Base-by-base conservation (phyloP, 1,140 invertebrate genomes). In the Bathynomus jamesi region DNA sequence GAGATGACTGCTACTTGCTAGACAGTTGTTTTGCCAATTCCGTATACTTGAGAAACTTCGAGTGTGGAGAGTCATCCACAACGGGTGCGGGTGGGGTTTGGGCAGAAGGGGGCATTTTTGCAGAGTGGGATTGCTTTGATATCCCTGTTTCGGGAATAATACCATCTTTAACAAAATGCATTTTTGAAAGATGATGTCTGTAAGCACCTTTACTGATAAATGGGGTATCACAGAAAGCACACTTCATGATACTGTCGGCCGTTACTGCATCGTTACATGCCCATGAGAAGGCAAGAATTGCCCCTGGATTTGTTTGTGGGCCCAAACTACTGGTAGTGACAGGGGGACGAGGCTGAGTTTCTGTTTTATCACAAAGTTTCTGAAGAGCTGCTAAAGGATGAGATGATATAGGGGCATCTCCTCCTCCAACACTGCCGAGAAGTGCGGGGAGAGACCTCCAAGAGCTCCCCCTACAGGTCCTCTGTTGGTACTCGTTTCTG, bases 181-280 rank as follows among this genome's bases (percentile, higher is more conserved):
- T 95, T 81, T 97, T 96, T 65, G 94, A 95, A 70, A 98, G 83
- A 80, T 98, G 95, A 82, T 97, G 95, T 78, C 95, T 88, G 83
- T 97, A 98, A 1, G 95, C 94, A 30, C 95, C 95, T 83, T 97
- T 97, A 1, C 95, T 96, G 67, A 95, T 93, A 81, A 98, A 97
- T 10, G 93, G 92, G 21, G 94, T 95, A 83, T 96, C 95, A 85
- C 95, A 98, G 78, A 96, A 93, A 24, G 94, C 92, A 83, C 95
- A 97, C 81, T 96, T 96, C 88, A 96, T 94, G 53, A 94, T 90
- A 78, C 68, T 81, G 81, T 78, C 80, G 67, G 79, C 82, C 27
- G 93, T 88, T 3, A 94, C 90, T 0, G 92, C 92, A 80, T 95
- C 93, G 80, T 93, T 94, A 82, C 92, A 94, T 11, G 93, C 93